Evolutionary conservation across 2,113 vertebrate species (phyloP).

Genomic region (Mastomys natalensis): DNA sequence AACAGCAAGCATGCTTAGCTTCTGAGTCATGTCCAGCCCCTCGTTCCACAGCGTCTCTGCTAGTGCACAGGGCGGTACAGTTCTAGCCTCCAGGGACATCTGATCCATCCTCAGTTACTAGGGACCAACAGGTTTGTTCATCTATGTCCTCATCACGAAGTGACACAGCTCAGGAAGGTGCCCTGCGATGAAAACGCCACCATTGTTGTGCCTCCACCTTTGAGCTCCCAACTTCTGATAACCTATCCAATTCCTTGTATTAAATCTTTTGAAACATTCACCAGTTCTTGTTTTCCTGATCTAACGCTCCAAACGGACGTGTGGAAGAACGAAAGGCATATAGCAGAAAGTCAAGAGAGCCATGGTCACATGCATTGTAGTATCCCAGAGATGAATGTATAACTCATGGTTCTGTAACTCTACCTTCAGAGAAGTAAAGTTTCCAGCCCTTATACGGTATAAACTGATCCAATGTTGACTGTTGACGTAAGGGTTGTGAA

Average conservation of each 20-base stretch:
- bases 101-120: background rate
- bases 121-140: background rate
- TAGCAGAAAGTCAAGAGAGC: slow-evolving; percentile 25
- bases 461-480: slow-evolving; percentile 89
- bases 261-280: slow-evolving; percentile 46
- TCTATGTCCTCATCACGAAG: background rate
- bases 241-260: background rate
- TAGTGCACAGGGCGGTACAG: background rate
- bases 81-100: background rate
- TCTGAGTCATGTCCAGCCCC: background rate
- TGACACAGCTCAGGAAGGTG: background rate
- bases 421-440: slow-evolving; percentile 97
- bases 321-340: background rate
- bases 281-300: slow-evolving; percentile 8
- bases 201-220: background rate
- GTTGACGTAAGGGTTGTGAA: slow-evolving; percentile 81
- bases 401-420: slow-evolving; percentile 34
- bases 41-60: background rate
- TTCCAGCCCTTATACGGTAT: slow-evolving; percentile 96
- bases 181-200: background rate
- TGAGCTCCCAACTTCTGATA: slow-evolving; percentile 9
- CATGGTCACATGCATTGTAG: background rate
- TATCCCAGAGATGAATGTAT: background rate
- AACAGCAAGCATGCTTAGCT: background rate
- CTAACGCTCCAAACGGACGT: background rate